Base-by-base conservation (phyloP, 2,888 invertebrate species). In the Gerris lacustris region DNA sequence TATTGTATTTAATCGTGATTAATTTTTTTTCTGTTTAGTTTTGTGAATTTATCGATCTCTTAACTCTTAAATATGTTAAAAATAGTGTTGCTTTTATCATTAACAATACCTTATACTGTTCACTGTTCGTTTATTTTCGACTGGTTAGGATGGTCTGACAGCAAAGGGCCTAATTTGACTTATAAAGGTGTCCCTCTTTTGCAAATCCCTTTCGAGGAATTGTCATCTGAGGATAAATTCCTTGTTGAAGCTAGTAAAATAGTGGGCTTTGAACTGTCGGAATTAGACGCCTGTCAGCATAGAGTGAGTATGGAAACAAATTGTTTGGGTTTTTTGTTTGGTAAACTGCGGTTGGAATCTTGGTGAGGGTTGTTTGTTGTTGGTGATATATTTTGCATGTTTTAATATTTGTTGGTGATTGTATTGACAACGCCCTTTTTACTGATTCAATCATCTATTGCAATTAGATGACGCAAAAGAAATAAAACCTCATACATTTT, bases 271-370 rank as follows among this genome's bases (percentile, higher is more conserved):
- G 79, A 84, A 73, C 82, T 86, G 0, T 83, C 84, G 0, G 84
- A 85, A 5, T 78, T 87, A 68, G 87, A 87, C 79, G 81, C 82
- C 9, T 88, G 88, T 78, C 86, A 87, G 77, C 87, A 87, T 75
- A 83, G 83, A 78, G 85, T 85, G 79, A 77, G 76, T 67, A 63
- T 31, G 70, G 55, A 55, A 31, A 31, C 31, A 31, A 31, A 31
- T 31, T n/a, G n/a, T 31, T 31, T 31, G 31, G 67, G 64, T 55
- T 70, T 69, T 43, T n/a, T 5, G 67, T 69, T 70, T 63, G 63
- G 66, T 66, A 63, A 69, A 66, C 62, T 71, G 68, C 67, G 55
- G 15, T 55, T 55, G 55, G 15, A 55, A 11, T 55, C 15, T 31
- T 31, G 31, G 31, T 31, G 31, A 15, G 55, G 55, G 9, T 55